A percentile compares a stretch with the other conserved stretches of the same genome.
These are phyloP conservation scores for Lophotriccus pileatus DNA, from an alignment of 2,797 vertebrate species.

Conservation along the genomic window DNA sequence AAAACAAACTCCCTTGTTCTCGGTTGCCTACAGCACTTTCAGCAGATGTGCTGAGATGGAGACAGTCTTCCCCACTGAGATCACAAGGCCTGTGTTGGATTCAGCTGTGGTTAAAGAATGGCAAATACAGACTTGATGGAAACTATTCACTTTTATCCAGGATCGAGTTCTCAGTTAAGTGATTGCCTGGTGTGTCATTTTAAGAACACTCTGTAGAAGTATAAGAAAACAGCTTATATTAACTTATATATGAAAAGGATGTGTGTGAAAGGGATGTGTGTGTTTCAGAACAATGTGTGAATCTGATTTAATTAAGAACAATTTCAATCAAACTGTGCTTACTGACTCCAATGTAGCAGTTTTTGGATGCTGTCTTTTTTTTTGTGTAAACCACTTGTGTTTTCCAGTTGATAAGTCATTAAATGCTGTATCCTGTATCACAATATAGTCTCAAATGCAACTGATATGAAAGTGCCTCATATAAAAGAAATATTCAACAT, in stretches of 20 bases:
- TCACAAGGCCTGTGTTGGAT: not conserved
- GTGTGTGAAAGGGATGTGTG: not conserved
- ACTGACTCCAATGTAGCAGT: not conserved
- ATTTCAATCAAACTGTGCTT: conserved; percentile 4
- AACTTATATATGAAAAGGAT: not conserved
- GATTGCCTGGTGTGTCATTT: not conserved
- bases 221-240: not conserved
- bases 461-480: not conserved
- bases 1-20: not conserved
- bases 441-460: not conserved
- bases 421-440: not conserved
- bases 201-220: not conserved
- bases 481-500: not conserved
- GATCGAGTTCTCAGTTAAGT: not conserved
- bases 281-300: conserved; percentile 15
- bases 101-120: not conserved
- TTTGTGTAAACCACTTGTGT: not conserved
- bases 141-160: not conserved
- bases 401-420: conserved; percentile 7
- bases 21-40: not conserved
- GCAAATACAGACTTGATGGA: not conserved
- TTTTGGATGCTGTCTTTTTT: not conserved
- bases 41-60: not conserved
- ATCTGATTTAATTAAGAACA: conserved; percentile 19
- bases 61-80: not conserved